These are phyloP conservation scores for Lymantria dispar DNA, from an alignment of 2,888 invertebrate species.

Conservation along the genomic window DNA sequence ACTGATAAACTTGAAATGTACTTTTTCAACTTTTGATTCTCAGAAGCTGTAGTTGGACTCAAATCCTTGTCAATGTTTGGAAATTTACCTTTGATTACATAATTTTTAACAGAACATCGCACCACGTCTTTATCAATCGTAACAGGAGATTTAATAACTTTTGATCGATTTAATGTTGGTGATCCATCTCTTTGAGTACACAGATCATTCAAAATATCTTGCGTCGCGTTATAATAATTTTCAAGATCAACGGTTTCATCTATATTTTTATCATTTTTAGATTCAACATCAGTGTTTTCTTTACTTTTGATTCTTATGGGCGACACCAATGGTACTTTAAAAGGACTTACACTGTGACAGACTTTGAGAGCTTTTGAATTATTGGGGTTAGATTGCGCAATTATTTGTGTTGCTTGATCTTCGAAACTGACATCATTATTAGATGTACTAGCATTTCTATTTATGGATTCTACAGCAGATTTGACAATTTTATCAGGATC, in stretches of 20 bases:
- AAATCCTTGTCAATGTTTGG: constrained; percentile 29
- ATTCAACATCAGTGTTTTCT: constrained; percentile 29
- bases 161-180: constrained; percentile 9
- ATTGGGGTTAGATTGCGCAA: constrained; percentile 31
- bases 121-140: constrained; percentile 32
- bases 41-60: constrained; percentile 21
- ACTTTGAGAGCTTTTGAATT: constrained; percentile 10
- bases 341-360: constrained; percentile 41
- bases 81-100: constrained; percentile 31
- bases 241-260: constrained; percentile 30
- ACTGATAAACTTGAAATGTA: constrained; percentile 39
- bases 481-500: constrained; percentile 13
- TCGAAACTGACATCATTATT: constrained; percentile 31
- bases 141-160: neutral
- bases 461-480: constrained; percentile 42
- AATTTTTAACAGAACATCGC: constrained; percentile 42
- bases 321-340: constrained; percentile 60
- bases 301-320: constrained; percentile 52
- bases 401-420: constrained; percentile 53
- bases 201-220: constrained; percentile 63
- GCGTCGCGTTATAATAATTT: constrained; percentile 63
- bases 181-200: constrained; percentile 50
- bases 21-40: constrained; percentile 34
- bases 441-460: constrained; percentile 17
- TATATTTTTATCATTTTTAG: constrained; percentile 21